These are phyloP conservation scores for Automeris io DNA, from an alignment of 2,888 invertebrate genomes.

Conservation along the genomic window DNA sequence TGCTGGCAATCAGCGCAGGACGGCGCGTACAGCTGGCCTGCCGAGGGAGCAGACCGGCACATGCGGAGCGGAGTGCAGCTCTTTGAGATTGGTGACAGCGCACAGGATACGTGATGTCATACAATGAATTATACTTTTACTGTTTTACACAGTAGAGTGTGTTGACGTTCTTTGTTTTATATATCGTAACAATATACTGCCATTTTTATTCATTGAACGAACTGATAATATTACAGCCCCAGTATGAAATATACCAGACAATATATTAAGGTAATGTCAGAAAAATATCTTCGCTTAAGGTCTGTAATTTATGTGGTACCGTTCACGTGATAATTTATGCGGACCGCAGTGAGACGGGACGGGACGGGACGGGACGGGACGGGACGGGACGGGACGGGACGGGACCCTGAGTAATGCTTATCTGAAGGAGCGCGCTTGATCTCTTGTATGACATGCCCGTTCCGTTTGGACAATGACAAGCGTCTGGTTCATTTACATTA, in stretches of 20 bases:
- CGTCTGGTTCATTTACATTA: neutral
- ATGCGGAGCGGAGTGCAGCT: too few species aligned
- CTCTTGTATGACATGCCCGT: neutral
- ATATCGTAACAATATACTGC: too few species aligned
- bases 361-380: too few species aligned
- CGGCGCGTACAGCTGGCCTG: too few species aligned
- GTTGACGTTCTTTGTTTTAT: too few species aligned
- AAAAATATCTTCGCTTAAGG: constrained; percentile 8
- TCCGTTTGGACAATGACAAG: neutral
- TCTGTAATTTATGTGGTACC: constrained; percentile 6
- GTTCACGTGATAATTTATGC: constrained; percentile 7
- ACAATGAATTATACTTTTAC: too few species aligned
- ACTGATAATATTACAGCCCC: neutral
- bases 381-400: neutral
- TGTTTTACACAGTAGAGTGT: too few species aligned
- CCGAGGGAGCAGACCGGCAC: too few species aligned
- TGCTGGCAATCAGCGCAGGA: too few species aligned
- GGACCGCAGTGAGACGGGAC: constrained; percentile 1
- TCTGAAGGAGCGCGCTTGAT: neutral
- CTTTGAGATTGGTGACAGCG: too few species aligned
- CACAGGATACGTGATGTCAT: too few species aligned
- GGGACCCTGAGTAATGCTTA: constrained; percentile 1
- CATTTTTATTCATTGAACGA: neutral
- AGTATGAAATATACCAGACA: neutral
- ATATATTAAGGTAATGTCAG: constrained; percentile 3